These are phyloP conservation scores for Eupithecia vulgata DNA, from an alignment of 2,888 invertebrate species.

Conservation along the genomic window DNA sequence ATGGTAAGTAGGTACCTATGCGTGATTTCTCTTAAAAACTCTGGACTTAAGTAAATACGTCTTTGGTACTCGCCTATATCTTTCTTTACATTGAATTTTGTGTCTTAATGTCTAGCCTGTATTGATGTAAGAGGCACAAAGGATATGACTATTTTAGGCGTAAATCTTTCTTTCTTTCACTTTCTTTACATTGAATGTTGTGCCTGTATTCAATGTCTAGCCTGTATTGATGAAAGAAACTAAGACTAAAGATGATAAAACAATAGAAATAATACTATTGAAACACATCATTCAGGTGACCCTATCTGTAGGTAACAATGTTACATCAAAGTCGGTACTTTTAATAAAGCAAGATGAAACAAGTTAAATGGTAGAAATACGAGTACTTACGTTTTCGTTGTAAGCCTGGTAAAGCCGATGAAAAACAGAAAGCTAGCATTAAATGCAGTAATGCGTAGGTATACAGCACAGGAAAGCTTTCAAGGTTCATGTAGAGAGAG, in stretches of 20 bases:
- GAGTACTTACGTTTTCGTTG: slow-evolving; percentile 27
- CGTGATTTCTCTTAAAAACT: neutral
- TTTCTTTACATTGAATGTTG: neutral
- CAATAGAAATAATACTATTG: neutral
- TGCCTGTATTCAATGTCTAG: neutral
- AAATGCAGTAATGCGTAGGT: neutral
- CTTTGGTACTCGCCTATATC: neutral
- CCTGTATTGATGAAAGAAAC: neutral
- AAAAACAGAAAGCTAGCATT: slow-evolving; percentile 12
- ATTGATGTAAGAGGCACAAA: too few relatives aligned
- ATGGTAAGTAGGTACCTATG: neutral
- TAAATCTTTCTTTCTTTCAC: too few relatives aligned
- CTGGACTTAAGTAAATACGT: neutral
- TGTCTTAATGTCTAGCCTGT: neutral
- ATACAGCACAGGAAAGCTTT: neutral
- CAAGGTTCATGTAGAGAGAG: neutral
- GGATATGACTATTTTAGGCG: too few relatives aligned
- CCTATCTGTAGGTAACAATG: neutral
- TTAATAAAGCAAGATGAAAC: neutral
- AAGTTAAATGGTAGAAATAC: neutral
- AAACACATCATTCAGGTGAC: neutral
- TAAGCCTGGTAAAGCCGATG: slow-evolving; percentile 27
- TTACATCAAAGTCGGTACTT: neutral
- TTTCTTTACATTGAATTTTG: neutral
- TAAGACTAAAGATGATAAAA: neutral